Base-by-base conservation (phyloP, 1,140 invertebrate species). In the Agrypnia vestita region DNA sequence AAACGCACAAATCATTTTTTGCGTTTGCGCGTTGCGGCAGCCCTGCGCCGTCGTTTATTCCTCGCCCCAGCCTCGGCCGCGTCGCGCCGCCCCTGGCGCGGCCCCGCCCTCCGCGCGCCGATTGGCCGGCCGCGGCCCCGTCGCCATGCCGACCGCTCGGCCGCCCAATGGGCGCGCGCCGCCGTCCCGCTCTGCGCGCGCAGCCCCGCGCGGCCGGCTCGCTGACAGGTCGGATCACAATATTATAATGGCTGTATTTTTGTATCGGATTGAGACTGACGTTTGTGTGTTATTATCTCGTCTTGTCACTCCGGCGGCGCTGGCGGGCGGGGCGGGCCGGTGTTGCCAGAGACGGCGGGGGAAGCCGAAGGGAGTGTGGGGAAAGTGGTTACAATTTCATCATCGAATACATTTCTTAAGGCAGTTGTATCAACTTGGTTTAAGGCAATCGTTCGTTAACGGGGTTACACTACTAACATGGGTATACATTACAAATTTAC, bases 51-150 rank as follows among this genome's bases (percentile, higher is more conserved):
- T 74, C 44, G 56, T 74, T 56, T 74, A 74, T 44, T 55, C 71
- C 71, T 19, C 11, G 51, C 15, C 56, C 25, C 71, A 74, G 56
- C 51, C 56, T 88, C 87, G n/a, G n/a, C n/a, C n/a, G n/a, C n/a
- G n/a, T n/a, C n/a, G 84, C 87, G 86, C 86, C 87, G 86, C 86
- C 84, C 84, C 85, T 85, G 85, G 84, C 83, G 83, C 82, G 79
- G 74, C 71, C 82, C 43, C 76, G 21, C 10, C 62, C 62, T n/a
- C 62, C 35, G 11, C 43, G 17, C 53, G 35, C 82, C 79, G 35
- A 74, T 74, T 74, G 71, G 71, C 56, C 71, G 19, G 13, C 6
- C 35, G 21, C 13, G 13, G 12, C 0, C 9, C 71, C 15, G 71
- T 74, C 15, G 10, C 71, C 53, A 56, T 56, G 51, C 13, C 71